Conservation (phyloP, 2,797 vertebrate species). For the Nasua narica region DNA sequence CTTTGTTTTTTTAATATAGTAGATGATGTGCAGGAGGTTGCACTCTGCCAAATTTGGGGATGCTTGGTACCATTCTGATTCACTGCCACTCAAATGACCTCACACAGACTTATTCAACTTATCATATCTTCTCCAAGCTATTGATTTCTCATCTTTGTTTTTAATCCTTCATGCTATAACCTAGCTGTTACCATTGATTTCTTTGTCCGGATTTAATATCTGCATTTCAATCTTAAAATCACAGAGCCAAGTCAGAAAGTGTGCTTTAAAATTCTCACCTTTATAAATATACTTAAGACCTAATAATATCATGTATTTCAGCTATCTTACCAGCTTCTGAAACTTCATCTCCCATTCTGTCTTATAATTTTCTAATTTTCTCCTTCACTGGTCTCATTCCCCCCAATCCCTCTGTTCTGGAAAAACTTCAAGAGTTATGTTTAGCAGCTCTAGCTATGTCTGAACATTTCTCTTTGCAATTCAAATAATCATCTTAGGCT, state of each 20-base stretch:
- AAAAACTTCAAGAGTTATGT: constrained; percentile 70
- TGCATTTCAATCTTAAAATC: constrained; percentile 42
- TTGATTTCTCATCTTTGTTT: constrained; percentile 30
- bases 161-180: constrained; percentile 14
- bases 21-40: neutral
- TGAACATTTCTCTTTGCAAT: constrained; percentile 71
- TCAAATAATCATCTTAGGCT: constrained; percentile 71
- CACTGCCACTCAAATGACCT: constrained; percentile 49
- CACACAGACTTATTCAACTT: neutral
- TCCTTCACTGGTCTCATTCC: constrained; percentile 73
- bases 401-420: constrained; percentile 69
- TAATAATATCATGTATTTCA: constrained; percentile 72
- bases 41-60: neutral
- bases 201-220: constrained; percentile 38
- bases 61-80: constrained; percentile 15
- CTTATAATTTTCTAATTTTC: constrained; percentile 80
- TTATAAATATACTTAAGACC: constrained; percentile 66
- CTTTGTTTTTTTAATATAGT: neutral
- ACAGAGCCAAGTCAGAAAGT: constrained; percentile 26
- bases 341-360: constrained; percentile 65
- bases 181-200: neutral
- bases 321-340: constrained; percentile 46
- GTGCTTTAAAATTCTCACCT: neutral
- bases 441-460: constrained; percentile 58
- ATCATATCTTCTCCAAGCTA: constrained; percentile 28